Base-by-base conservation (phyloP, 2,888 invertebrate species). In the Diarsia mendica region DNA sequence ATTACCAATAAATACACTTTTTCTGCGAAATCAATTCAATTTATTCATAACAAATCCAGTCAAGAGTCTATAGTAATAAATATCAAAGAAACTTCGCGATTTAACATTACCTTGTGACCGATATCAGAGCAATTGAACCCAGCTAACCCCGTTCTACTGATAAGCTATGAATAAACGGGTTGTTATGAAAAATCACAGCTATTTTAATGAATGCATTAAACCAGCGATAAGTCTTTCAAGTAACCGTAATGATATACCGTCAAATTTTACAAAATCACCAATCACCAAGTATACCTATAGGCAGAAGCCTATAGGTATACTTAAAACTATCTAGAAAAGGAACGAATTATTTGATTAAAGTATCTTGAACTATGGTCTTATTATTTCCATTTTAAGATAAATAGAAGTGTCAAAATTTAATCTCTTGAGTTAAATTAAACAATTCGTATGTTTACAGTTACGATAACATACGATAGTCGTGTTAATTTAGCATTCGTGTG, bases 91-190 rank as follows among this genome's bases (percentile, higher is more conserved):
- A 55, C 74, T 72, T 82, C 67, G 61, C 60, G 60, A 80, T 74
- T 79, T 64, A 65, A 71, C 46, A 46, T 80, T 79, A 79, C 79
- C 81, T 79, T 83, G 82, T 67, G 49, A 55, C 61, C 60, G 70
- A 78, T 87, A 86, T 82, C 82, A 69, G 60, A 65, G 71, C 28
- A 80, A 83, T 85, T 90, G 90, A 90, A 89, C 91, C 79, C 67
- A 48, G 53, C 58, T 83, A 78, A 89, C 90, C 91, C 74, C 80
- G 70, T 74, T 81, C 61, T 48, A 51, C 70, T 75, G 88, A 91
- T 91, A 91, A 85, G 67, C 68, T 85, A 88, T 88, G 80, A 87
- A 88, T 87, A 88, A 85, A 72, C 60, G 67, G 71, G 28, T 77
- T 82, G 69, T 86, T 79, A 67, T 67, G 72, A 87, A 87, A 87